Evolutionary conservation across 1,140 invertebrate genomes (phyloP).

Genomic region (Pissodes strobi): DNA sequence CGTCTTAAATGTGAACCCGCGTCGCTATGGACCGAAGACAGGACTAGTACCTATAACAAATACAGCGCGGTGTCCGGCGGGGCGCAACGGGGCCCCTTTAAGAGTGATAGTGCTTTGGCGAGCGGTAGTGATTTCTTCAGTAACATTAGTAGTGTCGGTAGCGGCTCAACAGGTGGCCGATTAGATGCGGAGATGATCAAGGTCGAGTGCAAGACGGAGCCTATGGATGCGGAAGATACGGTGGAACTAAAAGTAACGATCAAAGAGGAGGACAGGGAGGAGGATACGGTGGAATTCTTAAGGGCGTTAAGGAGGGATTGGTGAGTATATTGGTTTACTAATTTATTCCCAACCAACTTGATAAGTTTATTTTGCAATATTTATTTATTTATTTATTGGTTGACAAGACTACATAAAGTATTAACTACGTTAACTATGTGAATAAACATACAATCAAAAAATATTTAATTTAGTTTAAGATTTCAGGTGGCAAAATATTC

Average conservation of each 20-base stretch:
- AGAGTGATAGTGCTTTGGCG: slow-evolving; percentile 35
- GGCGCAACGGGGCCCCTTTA: slow-evolving; percentile 7
- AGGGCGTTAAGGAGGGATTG: slow-evolving; percentile 49
- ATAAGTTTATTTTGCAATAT: too few relatives aligned
- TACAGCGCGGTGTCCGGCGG: slow-evolving; percentile 7
- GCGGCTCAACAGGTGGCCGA: too few relatives aligned
- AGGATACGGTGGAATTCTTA: slow-evolving; percentile 50
- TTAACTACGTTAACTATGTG: too few relatives aligned
- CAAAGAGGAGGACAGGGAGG: slow-evolving; percentile 33
- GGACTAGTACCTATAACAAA: slow-evolving; percentile 22
- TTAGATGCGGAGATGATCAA: slow-evolving; percentile 15
- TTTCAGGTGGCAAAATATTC: too few relatives aligned
- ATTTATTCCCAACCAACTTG: too few relatives aligned
- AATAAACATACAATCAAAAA: too few relatives aligned
- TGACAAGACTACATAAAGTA: too few relatives aligned
- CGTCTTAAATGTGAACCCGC: slow-evolving; percentile 2
- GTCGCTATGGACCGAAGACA: slow-evolving; percentile 8
- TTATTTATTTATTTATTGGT: too few relatives aligned
- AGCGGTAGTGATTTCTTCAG: slow-evolving; percentile 35
- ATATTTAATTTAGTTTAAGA: too few relatives aligned
- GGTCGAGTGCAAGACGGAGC: slow-evolving; percentile 33
- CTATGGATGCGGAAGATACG: slow-evolving; percentile 30
- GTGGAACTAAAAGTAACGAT: neutral
- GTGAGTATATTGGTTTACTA: too few relatives aligned
- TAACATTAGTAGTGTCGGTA: slow-evolving; percentile 21